Evolutionary conservation across 2,113 vertebrate genomes (phyloP).

Genomic region (Tursiops truncatus): DNA sequence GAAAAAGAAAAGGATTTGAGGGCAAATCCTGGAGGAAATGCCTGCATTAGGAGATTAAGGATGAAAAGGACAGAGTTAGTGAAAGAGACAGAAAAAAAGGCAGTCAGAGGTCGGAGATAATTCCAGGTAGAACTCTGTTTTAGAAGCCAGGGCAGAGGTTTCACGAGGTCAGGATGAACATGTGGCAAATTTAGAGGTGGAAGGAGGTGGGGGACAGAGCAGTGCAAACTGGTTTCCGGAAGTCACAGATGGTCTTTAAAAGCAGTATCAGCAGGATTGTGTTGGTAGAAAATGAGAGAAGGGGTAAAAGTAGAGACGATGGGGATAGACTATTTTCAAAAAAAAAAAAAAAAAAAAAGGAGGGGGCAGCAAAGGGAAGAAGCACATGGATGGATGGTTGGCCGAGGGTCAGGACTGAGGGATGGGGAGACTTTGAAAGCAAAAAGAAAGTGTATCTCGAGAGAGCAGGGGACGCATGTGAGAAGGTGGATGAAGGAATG

Average conservation of each 20-base stretch:
- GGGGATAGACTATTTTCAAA: background rate
- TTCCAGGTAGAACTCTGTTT: background rate
- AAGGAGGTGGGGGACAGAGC: background rate
- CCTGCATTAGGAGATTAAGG: background rate
- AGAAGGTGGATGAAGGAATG: background rate
- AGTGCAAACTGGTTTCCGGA: background rate
- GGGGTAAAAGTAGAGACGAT: background rate
- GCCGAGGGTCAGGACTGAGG: background rate
- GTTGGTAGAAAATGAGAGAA: background rate
- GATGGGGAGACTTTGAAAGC: background rate
- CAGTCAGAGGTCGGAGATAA: background rate
- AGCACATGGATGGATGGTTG: background rate
- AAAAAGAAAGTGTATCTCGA: background rate
- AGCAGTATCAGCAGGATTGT: background rate
- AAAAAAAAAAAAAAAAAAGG: too few species aligned
- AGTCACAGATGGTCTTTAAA: background rate
- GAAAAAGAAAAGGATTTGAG: background rate
- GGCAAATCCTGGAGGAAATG: background rate
- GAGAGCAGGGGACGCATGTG: background rate
- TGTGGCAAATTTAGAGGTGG: background rate
- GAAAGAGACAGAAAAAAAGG: background rate
- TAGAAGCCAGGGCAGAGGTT: background rate
- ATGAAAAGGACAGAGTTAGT: background rate
- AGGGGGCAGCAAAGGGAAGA: background rate
- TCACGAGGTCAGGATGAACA: background rate